Base-by-base conservation (phyloP, 2,888 invertebrate genomes). In the Melinopterus prodromus region DNA sequence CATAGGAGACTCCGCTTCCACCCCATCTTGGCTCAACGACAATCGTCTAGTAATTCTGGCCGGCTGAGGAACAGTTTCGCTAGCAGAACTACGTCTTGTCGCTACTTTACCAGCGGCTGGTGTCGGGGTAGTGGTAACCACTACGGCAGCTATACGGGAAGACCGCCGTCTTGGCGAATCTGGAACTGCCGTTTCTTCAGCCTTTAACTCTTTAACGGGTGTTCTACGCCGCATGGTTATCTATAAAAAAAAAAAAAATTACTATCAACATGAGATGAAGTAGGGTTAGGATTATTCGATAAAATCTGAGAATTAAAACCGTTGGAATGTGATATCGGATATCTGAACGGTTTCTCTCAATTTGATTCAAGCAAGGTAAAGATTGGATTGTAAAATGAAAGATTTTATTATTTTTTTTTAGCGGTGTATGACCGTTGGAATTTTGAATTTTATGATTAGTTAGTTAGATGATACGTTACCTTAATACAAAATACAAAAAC, bases 11-110 rank as follows among this genome's bases (percentile, higher is more conserved):
- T 74, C 76, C 2, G 16, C 36, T 37, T 71, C 76, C 14, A 71
- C 72, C 16, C n/a, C 81, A 36, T 84, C 84, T 80, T 82, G 81
- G 7, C 82, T 81, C 12, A 83, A 77, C 15, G 82, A 81, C 12
- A 80, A 71, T 70, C 82, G 80, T 77, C 80, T 82, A 0, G 79
- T 78, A 38, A 79, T 37, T 80, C 80, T 81, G 6, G 77, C 81
- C 26, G 81, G 79, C 0, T 80, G 35, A 9, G 76, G 26, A 16
- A 72, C 77, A 35, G 79, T 78, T 15, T 37, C 75, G 37, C 80
- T 78, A n/a, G 81, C 81, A 7, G 84, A 84, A 71, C 79, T 74
- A 35, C 83, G 80, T 71, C 83, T 79, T 36, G 80, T 71, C 76
- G 80, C 70, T 69, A 78, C 77, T 78, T 80, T 81, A 15, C 79